Conservation (phyloP, 2,888 invertebrate species). For the Strigamia maritima region DNA sequence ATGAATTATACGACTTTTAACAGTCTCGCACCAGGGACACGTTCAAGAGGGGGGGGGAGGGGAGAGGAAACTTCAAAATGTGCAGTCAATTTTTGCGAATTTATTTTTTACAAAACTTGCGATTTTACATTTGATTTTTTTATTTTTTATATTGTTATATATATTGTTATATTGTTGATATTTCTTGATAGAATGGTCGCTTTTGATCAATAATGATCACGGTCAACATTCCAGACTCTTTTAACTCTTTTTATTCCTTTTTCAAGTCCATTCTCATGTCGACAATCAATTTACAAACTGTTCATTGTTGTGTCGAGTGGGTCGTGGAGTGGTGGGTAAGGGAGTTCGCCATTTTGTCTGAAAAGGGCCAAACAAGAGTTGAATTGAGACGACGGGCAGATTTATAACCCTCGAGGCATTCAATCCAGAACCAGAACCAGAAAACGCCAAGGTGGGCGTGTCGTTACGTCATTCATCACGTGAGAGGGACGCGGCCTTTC, state of each 20-base stretch:
- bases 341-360: conserved; percentile 16
- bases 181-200: no score
- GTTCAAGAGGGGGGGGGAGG: no score
- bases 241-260: background rate
- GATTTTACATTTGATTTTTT: no score
- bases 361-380: conserved; percentile 34
- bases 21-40: no score
- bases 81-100: no score
- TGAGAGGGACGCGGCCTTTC: conserved; percentile 23
- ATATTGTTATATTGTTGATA: no score
- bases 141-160: no score
- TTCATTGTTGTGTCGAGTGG: conserved; percentile 25
- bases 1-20: no score
- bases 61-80: no score
- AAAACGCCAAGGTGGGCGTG: conserved; percentile 28
- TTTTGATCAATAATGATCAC: no score
- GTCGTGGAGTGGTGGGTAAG: conserved; percentile 5
- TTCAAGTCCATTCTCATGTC: background rate
- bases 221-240: background rate
- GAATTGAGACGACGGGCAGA: conserved; percentile 29
- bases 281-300: conserved; percentile 34
- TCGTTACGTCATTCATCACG: conserved; percentile 31
- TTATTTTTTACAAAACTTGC: no score
- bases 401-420: conserved; percentile 31
- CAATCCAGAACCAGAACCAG: conserved; percentile 25